These are phyloP conservation scores for Furnarius figulus DNA, from an alignment of 2,113 vertebrate genomes.

Conservation along the genomic window DNA sequence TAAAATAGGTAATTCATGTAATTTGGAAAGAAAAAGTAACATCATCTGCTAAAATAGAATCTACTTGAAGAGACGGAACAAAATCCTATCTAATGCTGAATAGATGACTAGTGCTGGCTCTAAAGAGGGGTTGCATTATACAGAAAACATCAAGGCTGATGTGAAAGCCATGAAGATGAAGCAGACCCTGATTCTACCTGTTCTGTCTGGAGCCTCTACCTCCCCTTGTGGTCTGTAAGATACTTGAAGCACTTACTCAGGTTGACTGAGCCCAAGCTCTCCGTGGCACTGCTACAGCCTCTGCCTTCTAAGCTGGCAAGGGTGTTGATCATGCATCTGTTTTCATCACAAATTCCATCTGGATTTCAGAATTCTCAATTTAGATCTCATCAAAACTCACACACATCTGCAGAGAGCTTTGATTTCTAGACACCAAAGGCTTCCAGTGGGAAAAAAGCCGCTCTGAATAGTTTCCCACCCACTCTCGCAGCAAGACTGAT, in stretches of 20 bases:
- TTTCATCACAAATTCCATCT: slow-evolving; percentile 44
- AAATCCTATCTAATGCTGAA: background rate
- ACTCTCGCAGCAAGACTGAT: background rate
- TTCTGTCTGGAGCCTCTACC: background rate
- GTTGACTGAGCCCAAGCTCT: background rate
- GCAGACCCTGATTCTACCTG: background rate
- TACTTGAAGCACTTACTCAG: background rate
- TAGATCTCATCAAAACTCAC: slow-evolving; percentile 28
- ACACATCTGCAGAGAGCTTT: slow-evolving; percentile 42
- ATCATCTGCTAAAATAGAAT: background rate
- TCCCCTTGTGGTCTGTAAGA: background rate
- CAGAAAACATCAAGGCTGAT: background rate
- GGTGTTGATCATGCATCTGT: background rate
- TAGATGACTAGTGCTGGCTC: background rate
- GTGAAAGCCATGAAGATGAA: background rate
- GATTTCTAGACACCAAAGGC: slow-evolving; percentile 54
- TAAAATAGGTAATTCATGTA: background rate
- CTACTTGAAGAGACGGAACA: background rate
- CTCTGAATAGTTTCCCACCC: slow-evolving; percentile 32
- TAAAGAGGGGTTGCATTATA: background rate
- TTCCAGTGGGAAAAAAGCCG: slow-evolving; percentile 13
- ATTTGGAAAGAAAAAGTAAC: background rate
- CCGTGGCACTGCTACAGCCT: background rate
- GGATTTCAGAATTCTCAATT: slow-evolving; percentile 36
- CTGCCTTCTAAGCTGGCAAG: background rate